Evolutionary conservation across 2,113 vertebrate genomes (phyloP), one percentile per base, ranked within the genome.

Genomic region (Candoia aspera): DNA sequence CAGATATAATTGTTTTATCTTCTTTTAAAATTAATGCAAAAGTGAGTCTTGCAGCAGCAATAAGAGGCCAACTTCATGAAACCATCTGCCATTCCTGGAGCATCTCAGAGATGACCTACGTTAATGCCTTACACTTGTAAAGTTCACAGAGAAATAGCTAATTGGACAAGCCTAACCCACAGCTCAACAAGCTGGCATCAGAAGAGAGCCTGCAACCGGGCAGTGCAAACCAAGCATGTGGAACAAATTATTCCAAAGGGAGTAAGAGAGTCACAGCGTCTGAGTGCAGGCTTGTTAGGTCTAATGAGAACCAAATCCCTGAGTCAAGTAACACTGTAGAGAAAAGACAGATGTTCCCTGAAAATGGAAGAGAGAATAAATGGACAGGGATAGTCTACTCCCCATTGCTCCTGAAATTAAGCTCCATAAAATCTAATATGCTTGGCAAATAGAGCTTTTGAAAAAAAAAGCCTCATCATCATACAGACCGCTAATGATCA

Each of bases 101-200:
- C 88, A 90, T 42, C 55, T 29, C 57, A 53, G 46, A n/a, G 68
- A 23, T 37, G 37, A 60, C 12, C 42, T 9, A 11, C 21, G 55
- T 58, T 26, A 83, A 90, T n/a, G 54, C 54, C 42, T 90, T 54
- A 46, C 46, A 62, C 85, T 84, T 84, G 49, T 19, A 92, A 84
- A 84, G 13, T 33, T 53, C n/a, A 87, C 42, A 87, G 46, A 90
- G 42, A 88, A 93, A 64, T 15, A 84, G 46, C 46, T 84, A 88
- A 91, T 53, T 83, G 33, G 68, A 49, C 73, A 84, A 55, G 46
- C 68, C 33, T 84, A 90, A 60, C 64, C 54, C 84, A 83, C 86
- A 87, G 73, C 21, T 49, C 15, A 55, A 46, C 64, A 88, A 85
- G 29, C 85, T 91, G 92, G 92, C 89, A 93, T 37, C 49, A 59